phyloP scores from a whole-genome alignment of 2,113 vertebrate genomes.

The Pelodiscus sinensis region DNA sequence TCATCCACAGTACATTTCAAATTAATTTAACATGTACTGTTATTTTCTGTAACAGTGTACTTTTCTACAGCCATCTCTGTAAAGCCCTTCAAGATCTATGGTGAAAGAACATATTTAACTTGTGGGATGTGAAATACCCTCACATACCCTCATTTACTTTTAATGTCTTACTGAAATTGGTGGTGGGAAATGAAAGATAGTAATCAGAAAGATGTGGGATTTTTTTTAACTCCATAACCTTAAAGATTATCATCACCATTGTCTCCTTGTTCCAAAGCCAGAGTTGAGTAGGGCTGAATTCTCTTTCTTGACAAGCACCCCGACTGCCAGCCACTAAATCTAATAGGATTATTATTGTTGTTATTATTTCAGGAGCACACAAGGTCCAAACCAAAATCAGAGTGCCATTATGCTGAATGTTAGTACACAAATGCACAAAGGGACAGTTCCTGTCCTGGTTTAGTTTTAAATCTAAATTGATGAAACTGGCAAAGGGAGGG shows the following conservation, averaged over 20 bases:
- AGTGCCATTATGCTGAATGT: neutral
- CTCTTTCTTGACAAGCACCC: neutral
- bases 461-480: neutral
- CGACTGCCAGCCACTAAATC: neutral
- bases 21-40: rapidly evolving
- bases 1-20: neutral
- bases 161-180: neutral
- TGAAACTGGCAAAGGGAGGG: neutral
- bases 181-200: neutral
- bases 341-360: no score
- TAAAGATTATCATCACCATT: neutral
- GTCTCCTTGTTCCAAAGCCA: neutral
- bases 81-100: neutral
- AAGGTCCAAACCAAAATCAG: neutral
- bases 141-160: neutral
- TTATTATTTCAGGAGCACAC: neutral
- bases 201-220: neutral
- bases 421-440: neutral
- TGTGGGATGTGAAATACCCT: neutral
- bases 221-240: neutral
- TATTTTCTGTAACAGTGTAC: neutral
- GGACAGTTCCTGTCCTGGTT: neutral
- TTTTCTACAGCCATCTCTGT: neutral
- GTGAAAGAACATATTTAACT: neutral
- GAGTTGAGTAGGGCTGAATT: neutral